Evolutionary conservation across 2,888 invertebrate species (phyloP), one percentile per base, ranked within the genome.

Genomic region (Andrena chrysosceles): DNA sequence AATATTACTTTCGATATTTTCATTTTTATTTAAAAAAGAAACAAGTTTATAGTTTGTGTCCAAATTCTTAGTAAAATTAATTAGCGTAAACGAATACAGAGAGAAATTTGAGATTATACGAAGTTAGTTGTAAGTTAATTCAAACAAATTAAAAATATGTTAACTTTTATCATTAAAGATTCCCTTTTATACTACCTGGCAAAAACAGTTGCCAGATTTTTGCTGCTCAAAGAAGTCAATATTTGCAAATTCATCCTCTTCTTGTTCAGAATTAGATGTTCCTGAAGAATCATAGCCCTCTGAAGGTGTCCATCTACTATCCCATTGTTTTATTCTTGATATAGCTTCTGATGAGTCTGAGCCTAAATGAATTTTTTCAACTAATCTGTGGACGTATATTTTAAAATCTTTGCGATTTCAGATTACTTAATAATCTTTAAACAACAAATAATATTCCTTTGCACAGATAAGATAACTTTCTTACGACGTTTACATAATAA

Each of bases 281-380:
- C 88, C 92, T 3, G 92, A 92, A 26, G 93, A 93, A 66, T 93
- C 93, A 85, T 93, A 93, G 16, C 89, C 89, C 71, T 93, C 93
- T 35, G 93, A 91, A 16, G 93, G 90, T 35, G 90, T 91, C 92
- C 93, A 93, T 56, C 90, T 89, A 80, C 88, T 89, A 66, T 91
- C 90, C 91, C 92, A 93, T 29, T 89, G 91, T 71, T 93, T 93
- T 66, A 91, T 89, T 56, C 91, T 92, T 63, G 92, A 91, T 5
- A 92, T 90, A 56, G 89, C 89, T 76, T 92, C 92, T 23, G 92
- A 93, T 0, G 91, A 91, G 60, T 93, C 92, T 72, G 91, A 91
- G 74, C 49, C 56, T 71, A 70, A 82, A 89, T 89, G 23, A 88
- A 89, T 85, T 90, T 73, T 42, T 23, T 62, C 1, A 73, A 72